Evolutionary conservation across 2,888 invertebrate genomes (phyloP).

Genomic region (Polydrusus pterygomalis): DNA sequence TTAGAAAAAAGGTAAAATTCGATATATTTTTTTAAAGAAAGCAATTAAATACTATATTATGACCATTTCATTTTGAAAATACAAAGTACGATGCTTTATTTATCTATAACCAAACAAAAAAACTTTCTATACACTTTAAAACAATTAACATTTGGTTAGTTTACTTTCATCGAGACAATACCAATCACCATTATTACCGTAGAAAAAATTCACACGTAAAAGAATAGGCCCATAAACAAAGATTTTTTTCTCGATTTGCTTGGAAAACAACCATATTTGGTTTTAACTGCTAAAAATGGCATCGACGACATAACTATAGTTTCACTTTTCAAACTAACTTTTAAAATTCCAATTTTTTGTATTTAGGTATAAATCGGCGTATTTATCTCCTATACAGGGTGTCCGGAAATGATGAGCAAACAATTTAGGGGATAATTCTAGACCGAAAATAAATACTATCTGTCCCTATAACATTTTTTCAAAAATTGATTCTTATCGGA

Average conservation of each 20-base stretch:
- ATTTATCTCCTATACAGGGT: too few species aligned
- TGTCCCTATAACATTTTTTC: too few species aligned
- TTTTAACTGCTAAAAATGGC: background rate
- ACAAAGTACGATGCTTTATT: background rate
- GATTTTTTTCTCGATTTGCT: background rate
- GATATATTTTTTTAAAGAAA: too few species aligned
- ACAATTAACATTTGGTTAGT: too few species aligned
- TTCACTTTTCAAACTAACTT: background rate
- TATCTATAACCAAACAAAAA: background rate
- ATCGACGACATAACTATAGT: background rate
- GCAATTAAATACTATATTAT: too few species aligned
- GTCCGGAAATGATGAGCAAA: too few species aligned
- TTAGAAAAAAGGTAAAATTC: too few species aligned
- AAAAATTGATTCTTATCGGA: too few species aligned
- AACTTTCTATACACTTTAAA: conserved; percentile 4
- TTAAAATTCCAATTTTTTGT: background rate
- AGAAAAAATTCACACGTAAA: conserved; percentile 1
- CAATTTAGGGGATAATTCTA: too few species aligned
- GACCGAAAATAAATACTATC: too few species aligned
- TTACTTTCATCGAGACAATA: background rate
- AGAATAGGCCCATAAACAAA: background rate
- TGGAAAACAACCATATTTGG: background rate
- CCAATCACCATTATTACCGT: background rate
- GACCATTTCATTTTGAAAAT: too few species aligned
- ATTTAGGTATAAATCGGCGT: too few species aligned